Evolutionary conservation across 2,797 vertebrate species (phyloP), one percentile per base, ranked within the genome.

Genomic region (Amblyopsis hoosieri): DNA sequence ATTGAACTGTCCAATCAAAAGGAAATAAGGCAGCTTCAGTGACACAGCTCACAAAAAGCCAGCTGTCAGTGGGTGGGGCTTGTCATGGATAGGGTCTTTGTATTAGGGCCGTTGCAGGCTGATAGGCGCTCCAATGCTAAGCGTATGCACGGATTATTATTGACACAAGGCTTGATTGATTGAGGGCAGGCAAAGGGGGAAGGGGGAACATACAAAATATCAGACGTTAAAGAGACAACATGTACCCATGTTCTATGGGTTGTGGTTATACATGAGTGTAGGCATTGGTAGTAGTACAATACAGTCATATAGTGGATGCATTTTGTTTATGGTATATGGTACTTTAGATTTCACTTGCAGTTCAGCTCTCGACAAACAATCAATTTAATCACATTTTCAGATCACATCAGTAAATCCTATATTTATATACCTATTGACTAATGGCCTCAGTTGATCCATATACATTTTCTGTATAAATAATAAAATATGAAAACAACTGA

Each of bases 41-140:
- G 66, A 71, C 74, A 62, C 73, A 62, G 67, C 64, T 62, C 85
- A 91, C 89, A 91, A 91, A 89, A 60, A 85, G 74, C 84, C 90
- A 90, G 90, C 90, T 91, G 90, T 88, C 89, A 80, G 80, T 64
- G 83, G 90, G 89, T 64, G 85, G 85, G 80, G 83, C 83, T 55
- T 76, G 76, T 86, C 84, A 85, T 81, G 87, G 85, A 70, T 71
- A 69, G 78, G 74, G 78, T 80, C 81, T 81, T 75, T 78, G 76
- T 83, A 67, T 68, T 56, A 66, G 29, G 76, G 60, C 72, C 75
- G 69, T 78, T 70, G 64, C 75, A 69, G 73, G 72, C 59, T 64
- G 75, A 81, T 82, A 71, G 80, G 75, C 80, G 52, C 58, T 71
- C 37, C 33, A 65, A 69, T 74, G 48, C 12, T 12, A 57, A 62